Percentiles rank a stretch among this genome's conserved stretches.
phyloP scores from a whole-genome alignment of 2,797 vertebrate species.

The Anabacerthia variegaticeps region DNA sequence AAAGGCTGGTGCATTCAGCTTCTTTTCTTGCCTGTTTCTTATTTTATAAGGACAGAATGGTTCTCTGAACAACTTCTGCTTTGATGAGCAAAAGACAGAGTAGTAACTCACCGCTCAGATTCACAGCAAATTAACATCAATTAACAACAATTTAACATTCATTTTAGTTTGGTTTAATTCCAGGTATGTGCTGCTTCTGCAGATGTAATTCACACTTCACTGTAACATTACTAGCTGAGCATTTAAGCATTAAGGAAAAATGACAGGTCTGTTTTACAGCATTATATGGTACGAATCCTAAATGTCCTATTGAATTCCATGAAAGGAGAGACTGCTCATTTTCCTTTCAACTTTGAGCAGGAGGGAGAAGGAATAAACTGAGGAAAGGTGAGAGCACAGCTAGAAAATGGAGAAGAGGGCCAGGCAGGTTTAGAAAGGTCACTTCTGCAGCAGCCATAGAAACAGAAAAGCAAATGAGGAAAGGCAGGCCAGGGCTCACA shows the following conservation, averaged over 20 bases:
- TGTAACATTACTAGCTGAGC: background rate
- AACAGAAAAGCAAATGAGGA: background rate
- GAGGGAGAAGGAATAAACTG: background rate
- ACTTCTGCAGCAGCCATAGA: background rate
- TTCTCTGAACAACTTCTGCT: background rate
- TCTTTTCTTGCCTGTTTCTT: background rate
- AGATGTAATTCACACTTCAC: background rate
- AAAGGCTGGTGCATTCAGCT: background rate
- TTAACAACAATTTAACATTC: background rate
- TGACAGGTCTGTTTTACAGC: background rate
- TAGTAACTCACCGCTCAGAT: background rate
- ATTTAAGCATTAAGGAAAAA: background rate
- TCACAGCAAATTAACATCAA: background rate
- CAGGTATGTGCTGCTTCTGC: background rate
- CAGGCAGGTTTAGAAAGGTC: background rate
- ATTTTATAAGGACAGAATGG: background rate
- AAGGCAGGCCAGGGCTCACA: background rate
- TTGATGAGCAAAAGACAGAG: background rate
- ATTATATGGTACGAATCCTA: background rate
- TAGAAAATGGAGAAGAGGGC: background rate
- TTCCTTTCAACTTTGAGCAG: background rate
- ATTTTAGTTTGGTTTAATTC: background rate
- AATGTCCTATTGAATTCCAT: background rate
- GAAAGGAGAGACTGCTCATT: background rate
- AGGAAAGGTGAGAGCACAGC: background rate